phyloP scores from a whole-genome alignment of 2,113 vertebrate genomes.

The Nesoenas mayeri region DNA sequence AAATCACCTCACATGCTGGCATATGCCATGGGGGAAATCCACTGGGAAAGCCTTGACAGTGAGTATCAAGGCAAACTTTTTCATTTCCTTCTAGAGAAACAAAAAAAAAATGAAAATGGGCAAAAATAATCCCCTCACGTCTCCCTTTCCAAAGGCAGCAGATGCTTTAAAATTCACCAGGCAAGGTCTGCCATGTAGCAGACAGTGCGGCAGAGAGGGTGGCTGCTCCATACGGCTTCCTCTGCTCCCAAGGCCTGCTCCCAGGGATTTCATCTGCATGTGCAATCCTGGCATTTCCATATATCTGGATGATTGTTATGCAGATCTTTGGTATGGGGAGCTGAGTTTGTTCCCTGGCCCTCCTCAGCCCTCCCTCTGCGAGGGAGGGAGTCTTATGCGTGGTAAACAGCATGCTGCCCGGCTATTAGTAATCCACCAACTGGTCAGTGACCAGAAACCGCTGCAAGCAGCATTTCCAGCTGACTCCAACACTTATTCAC shows the following conservation, averaged over 20 bases:
- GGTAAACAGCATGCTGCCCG: not conserved
- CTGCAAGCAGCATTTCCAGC: not conserved
- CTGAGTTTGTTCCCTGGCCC: not conserved
- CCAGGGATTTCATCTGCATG: not conserved
- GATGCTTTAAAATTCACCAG: constrained; percentile 23
- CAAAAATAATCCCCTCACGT: not conserved
- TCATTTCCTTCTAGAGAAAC: not conserved
- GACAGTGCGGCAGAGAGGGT: not conserved
- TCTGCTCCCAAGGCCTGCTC: not conserved
- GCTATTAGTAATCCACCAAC: not conserved
- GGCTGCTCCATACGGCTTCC: not conserved
- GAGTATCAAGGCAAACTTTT: not conserved
- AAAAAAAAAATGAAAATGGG: not conserved
- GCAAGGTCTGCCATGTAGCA: not conserved
- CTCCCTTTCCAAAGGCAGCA: not conserved
- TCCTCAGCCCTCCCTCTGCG: accelerated
- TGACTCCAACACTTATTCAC: not conserved
- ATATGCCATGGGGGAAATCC: not conserved
- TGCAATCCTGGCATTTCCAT: not conserved
- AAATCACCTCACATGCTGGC: not conserved
- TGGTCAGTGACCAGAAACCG: not conserved
- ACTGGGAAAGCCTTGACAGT: accelerated
- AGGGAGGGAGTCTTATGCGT: not conserved
- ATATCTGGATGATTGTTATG: not conserved
- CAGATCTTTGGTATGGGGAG: not conserved